Percentiles rank a stretch among this genome's conserved stretches.
Evolutionary conservation across 2,888 invertebrate genomes (phyloP).

Genomic region (Nephrocerus scutellatus): DNA sequence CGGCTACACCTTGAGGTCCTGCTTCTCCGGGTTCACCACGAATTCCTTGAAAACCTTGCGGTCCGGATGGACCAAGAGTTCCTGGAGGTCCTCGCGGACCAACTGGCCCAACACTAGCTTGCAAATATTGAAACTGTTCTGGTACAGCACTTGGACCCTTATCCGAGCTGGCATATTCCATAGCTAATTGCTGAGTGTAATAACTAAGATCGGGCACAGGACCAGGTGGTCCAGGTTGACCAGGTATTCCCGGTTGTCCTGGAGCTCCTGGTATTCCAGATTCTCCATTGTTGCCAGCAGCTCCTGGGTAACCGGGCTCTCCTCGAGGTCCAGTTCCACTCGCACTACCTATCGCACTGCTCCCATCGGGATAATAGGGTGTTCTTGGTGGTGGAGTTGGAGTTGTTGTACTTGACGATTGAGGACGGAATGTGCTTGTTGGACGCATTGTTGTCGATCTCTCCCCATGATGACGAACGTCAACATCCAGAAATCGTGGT

Average conservation of each 20-base stretch:
- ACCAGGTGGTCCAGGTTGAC: slow-evolving; percentile 61
- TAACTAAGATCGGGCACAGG: slow-evolving; percentile 39
- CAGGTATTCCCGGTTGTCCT: slow-evolving; percentile 45
- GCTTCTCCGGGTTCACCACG: slow-evolving; percentile 74
- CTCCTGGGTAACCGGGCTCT: slow-evolving; percentile 58
- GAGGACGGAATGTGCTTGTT: slow-evolving; percentile 21
- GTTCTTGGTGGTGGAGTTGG: slow-evolving; percentile 19
- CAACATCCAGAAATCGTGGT: slow-evolving; percentile 9
- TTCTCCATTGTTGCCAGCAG: slow-evolving; percentile 33
- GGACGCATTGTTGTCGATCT: slow-evolving; percentile 23
- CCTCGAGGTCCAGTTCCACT: slow-evolving; percentile 53
- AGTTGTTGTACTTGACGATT: slow-evolving; percentile 20
- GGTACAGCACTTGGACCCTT: slow-evolving; percentile 68
- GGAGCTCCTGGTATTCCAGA: slow-evolving; percentile 33
- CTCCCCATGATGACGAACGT: slow-evolving; percentile 12
- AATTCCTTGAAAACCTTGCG: slow-evolving; percentile 73
- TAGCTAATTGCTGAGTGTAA: slow-evolving; percentile 68
- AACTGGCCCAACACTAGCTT: slow-evolving; percentile 70
- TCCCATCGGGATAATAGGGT: slow-evolving; percentile 20
- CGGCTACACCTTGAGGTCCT: slow-evolving; percentile 62
- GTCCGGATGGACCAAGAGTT: slow-evolving; percentile 55
- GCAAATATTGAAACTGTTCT: slow-evolving; percentile 67
- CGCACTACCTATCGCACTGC: slow-evolving; percentile 15
- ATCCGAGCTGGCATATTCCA: slow-evolving; percentile 62
- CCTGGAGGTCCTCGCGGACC: slow-evolving; percentile 77